phyloP scores from a whole-genome alignment of 1,140 invertebrate genomes.

The Apis dorsata region DNA sequence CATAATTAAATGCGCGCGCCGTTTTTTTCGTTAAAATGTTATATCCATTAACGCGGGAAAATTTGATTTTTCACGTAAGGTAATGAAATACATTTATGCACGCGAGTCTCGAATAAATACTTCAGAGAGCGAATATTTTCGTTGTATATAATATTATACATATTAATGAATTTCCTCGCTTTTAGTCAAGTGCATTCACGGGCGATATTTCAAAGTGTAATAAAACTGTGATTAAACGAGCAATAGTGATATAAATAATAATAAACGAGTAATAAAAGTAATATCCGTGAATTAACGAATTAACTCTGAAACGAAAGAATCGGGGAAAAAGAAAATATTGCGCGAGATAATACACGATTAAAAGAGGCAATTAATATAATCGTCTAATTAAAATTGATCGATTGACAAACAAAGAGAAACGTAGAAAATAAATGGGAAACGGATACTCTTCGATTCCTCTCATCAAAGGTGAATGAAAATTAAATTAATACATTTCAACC shows the following conservation, averaged over 20 bases:
- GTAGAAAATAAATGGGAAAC: background rate
- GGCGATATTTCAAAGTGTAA: background rate
- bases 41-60: background rate
- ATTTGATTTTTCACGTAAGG: background rate
- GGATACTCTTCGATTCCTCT: conserved; percentile 6
- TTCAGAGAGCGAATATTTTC: background rate
- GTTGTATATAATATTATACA: background rate
- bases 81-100: background rate
- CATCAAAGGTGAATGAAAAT: background rate
- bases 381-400: background rate
- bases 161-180: background rate
- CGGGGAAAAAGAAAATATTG: background rate
- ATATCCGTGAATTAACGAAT: background rate
- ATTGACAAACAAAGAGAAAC: background rate
- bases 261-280: too few species aligned
- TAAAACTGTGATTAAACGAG: background rate
- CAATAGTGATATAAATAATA: background rate
- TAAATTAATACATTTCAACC: conserved; percentile 27
- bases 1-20: background rate
- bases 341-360: background rate
- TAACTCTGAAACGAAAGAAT: background rate
- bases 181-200: background rate
- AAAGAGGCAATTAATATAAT: background rate
- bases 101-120: background rate
- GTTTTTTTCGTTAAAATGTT: background rate